Base-by-base conservation (phyloP, 2,113 vertebrate genomes). In the Bettongia penicillata region DNA sequence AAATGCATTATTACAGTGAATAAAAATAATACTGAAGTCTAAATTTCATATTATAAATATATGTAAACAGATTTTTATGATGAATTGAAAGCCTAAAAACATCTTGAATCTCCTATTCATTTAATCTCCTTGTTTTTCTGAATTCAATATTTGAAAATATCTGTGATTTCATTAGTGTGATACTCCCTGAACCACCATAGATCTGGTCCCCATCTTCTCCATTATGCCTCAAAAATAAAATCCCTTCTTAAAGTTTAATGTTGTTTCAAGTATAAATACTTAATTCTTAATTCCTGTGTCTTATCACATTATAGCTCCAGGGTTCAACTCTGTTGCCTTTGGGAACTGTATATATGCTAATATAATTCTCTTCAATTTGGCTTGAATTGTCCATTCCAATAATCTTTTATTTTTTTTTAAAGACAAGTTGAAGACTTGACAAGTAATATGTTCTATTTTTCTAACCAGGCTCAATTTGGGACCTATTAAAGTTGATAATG, bases 401-500 rank as follows among this genome's bases (percentile, higher is more conserved):
- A 92, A 93, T 94, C 91, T 50, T 84, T 53, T 95, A 93, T 90
- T 96, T 96, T 92, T 92, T 91, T 92, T 95, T 93, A 97, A 94
- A 96, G 90, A 97, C 95, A 97, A 97, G 16, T 92, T 96, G 84
- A 48, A 96, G 91, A 96, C 84, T 92, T 90, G 96, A 92, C 91
- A 96, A 97, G 95, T 96, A 96, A 96, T 49, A 16, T 95, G 96
- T 93, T 97, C 51, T 94, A 95, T 95, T 97, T 97, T 97, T 93
- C 92, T 94, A 96, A 96, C 95, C 47, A 52, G n/a, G 93, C 97
- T 97, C 97, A 95, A 97, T 97, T 53, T 91, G 90, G 96, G 25
- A 89, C 95, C 96, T 97, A 97, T 97, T 97, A 94, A 98, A 96
- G 93, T 92, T 97, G 94, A 95, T 97, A 97, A 97, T 94, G 93